Base-by-base conservation (phyloP, 1,140 invertebrate species). In the Triops longicaudatus region DNA sequence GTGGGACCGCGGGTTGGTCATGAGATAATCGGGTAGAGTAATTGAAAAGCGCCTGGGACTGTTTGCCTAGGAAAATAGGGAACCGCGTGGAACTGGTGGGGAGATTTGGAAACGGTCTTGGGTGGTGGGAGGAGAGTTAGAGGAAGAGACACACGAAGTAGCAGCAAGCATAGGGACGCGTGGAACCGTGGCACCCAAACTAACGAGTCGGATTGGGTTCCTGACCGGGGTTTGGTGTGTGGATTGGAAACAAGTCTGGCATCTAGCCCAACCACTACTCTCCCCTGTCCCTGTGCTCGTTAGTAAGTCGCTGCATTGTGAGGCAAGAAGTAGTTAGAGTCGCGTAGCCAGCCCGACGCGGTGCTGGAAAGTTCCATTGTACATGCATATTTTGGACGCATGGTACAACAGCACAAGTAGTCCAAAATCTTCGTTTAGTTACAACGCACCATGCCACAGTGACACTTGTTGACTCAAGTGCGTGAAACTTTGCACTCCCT, bases 211-310 rank as follows among this genome's bases (percentile, higher is more conserved):
- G 50, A 63, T 63, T 63, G 14, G 50, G 50, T 63, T 63, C 22
- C 50, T 63, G 50, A 63, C 50, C 17, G 50, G 14, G 50, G 22
- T 22, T 63, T 17, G 50, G 11, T 17, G 10, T 63, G 50, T 63
- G 50, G 50, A 63, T 63, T 17, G 50, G 50, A 63, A 63, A 63
- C 50, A 63, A 63, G 50, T 63, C 50, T 63, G 50, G 50, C 50
- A 22, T 63, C 50, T 63, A 63, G 50, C 50, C 22, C 50, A 17
- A 63, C 50, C 50, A 63, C 50, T 63, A 17, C 22, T 6, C 50
- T 63, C 50, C 50, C 50, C 50, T 63, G 17, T 63, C 6, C 50
- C 22, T 63, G 17, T 63, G 22, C 50, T 63, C 50, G 50, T 63
- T 63, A 63, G 50, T 63, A 63, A 63, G 50, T 63, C 50, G 50